Evolutionary conservation across 37 sponge, comb jelly and placozoan species (phyloP).

Genomic region (Chondrosia reniformis): DNA sequence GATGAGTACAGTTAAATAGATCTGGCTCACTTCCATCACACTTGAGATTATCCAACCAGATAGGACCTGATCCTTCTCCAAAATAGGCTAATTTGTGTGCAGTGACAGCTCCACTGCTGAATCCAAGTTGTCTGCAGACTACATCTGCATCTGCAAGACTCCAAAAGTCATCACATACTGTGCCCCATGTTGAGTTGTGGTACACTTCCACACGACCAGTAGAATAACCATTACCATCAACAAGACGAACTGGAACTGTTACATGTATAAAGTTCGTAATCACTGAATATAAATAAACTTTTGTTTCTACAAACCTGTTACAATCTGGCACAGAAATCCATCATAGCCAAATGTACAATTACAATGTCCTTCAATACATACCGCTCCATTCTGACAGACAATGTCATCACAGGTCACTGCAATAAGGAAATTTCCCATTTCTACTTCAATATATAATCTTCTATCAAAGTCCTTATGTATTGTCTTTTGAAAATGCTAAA

Average conservation of each 20-base stretch:
- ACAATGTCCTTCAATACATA: too few species aligned
- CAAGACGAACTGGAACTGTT: constrained; percentile 16
- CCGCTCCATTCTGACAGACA: too few species aligned
- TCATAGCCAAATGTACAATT: too few species aligned
- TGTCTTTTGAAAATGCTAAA: too few species aligned
- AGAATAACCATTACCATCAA: not conserved
- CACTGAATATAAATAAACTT: too few species aligned
- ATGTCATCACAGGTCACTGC: too few species aligned
- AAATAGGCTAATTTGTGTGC: not conserved
- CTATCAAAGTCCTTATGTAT: too few species aligned
- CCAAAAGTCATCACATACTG: constrained; percentile 38
- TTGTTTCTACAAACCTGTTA: too few species aligned
- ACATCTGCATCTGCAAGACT: constrained; percentile 27
- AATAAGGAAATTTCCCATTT: too few species aligned
- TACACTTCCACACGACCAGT: constrained; percentile 41
- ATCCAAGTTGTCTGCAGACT: constrained; percentile 40
- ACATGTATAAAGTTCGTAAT: too few species aligned
- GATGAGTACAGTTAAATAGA: constrained; percentile 3
- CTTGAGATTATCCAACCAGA: constrained; percentile 25
- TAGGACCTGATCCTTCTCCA: constrained; percentile 23
- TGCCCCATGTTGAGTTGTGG: constrained; percentile 26
- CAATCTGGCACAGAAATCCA: too few species aligned
- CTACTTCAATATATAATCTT: too few species aligned
- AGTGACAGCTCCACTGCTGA: constrained; percentile 10
- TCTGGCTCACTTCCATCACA: constrained; percentile 32